phyloP scores from a whole-genome alignment of 2,888 invertebrate species.

The Osedax fenrisi region DNA sequence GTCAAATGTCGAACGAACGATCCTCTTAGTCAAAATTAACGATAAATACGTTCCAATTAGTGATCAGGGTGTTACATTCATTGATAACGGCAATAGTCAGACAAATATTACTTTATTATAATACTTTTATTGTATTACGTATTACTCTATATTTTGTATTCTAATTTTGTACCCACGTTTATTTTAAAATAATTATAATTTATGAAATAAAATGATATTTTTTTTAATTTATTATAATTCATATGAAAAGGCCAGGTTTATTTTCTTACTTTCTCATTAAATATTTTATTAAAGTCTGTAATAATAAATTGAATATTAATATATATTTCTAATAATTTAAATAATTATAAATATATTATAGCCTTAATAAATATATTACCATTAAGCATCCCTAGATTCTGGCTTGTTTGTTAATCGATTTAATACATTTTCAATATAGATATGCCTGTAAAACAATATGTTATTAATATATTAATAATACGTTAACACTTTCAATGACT shows the following conservation, averaged over 20 bases:
- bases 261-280: neutral
- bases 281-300: neutral
- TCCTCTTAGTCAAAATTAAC: constrained; percentile 79
- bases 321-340: neutral
- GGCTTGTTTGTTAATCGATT: neutral
- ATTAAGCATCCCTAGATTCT: neutral
- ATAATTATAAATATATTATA: neutral
- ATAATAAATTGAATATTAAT: neutral
- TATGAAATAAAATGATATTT: neutral
- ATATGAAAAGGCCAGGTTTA: neutral
- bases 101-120: too few relatives aligned
- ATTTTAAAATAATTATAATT: neutral
- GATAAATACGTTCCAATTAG: constrained; percentile 84
- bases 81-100: neutral
- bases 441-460: neutral
- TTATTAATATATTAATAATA: neutral
- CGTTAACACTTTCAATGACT: neutral
- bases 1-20: constrained; percentile 80
- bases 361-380: too few relatives aligned
- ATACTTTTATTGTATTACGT: too few relatives aligned
- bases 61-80: constrained; percentile 63
- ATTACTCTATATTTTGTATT: neutral
- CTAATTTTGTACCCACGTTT: neutral
- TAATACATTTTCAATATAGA: neutral
- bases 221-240: neutral